These are phyloP conservation scores for Glaucidium brasilianum DNA, from an alignment of 2,113 vertebrate genomes.

Conservation along the genomic window DNA sequence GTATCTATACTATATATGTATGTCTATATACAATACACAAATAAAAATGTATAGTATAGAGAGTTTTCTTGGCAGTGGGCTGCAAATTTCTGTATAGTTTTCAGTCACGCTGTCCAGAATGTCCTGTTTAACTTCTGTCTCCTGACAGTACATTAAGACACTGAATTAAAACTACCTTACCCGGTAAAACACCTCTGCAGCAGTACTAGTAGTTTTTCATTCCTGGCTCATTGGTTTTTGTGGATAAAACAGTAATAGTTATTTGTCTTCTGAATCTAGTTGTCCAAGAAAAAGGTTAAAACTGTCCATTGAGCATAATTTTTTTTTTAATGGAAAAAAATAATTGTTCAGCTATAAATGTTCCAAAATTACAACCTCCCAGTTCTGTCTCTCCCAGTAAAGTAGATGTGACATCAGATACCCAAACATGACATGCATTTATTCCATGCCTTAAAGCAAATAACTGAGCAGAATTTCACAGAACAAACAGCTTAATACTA, in stretches of 20 bases:
- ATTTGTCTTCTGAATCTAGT: slow-evolving; percentile 48
- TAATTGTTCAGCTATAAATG: slow-evolving; percentile 21
- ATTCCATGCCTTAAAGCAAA: neutral
- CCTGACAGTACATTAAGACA: neutral
- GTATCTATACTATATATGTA: accelerated
- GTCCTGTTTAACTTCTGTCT: neutral
- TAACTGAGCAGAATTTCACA: neutral
- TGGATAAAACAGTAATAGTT: slow-evolving; percentile 61
- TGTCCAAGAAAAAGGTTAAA: neutral
- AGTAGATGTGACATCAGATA: neutral
- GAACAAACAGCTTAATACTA: neutral
- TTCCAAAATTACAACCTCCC: slow-evolving; percentile 4
- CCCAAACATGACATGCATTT: neutral
- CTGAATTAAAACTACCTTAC: neutral
- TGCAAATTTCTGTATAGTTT: neutral
- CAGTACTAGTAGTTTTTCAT: neutral
- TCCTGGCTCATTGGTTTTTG: slow-evolving; percentile 63
- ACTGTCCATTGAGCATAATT: slow-evolving; percentile 38
- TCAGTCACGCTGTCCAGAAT: neutral
- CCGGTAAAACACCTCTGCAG: neutral
- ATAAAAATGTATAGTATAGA: too few relatives aligned
- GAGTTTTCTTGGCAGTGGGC: neutral
- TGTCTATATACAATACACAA: neutral
- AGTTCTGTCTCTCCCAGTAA: neutral
- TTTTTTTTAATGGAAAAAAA: slow-evolving; percentile 7